Evolutionary conservation across 2,888 invertebrate genomes (phyloP), one percentile per base, ranked within the genome.

Genomic region (Bombylius major): DNA sequence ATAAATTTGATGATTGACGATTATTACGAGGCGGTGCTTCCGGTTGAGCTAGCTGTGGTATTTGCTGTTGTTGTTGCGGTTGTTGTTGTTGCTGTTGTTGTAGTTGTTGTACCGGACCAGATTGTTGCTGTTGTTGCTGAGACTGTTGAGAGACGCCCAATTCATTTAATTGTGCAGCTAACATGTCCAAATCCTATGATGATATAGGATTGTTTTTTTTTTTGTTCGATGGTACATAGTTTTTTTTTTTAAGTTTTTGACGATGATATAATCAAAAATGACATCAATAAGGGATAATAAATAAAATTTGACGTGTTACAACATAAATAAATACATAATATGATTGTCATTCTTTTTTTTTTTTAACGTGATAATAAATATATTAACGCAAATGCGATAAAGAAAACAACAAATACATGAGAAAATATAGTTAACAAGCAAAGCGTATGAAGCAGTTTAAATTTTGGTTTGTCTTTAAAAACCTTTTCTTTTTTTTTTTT

Each of bases 91-190:
- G 68, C 57, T 63, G 65, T 46, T 58, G 61, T 53, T 65, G 65
- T 54, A 56, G 63, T 36, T 69, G 69, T 65, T 70, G 23, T 23
- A 51, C 52, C 31, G 55, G 55, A 47, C 59, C 58, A 53, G 57
- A 56, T 61, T 60, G 65, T 54, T 56, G 63, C 44, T 69, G 69
- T 65, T 70, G 71, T 68, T 71, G 72, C 69, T 73, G 72, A 56
- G 62, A 59, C 59, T 62, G 62, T 61, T 62, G 61, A 61, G 80
- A 81, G 68, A 87, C 86, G 66, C 90, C 94, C 71, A 97, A 81
- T 78, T 95, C 91, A 77, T 91, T 95, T 71, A 97, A 82, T 77
- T 98, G 95, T 69, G 92, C 93, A 62, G 96, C 97, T 73, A 98
- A 78, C 73, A 89, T 89, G 78, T 98, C 97, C 80, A 98, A 83